Evolutionary conservation across 1,140 invertebrate species (phyloP).

Genomic region (Ridgeia piscesae): DNA sequence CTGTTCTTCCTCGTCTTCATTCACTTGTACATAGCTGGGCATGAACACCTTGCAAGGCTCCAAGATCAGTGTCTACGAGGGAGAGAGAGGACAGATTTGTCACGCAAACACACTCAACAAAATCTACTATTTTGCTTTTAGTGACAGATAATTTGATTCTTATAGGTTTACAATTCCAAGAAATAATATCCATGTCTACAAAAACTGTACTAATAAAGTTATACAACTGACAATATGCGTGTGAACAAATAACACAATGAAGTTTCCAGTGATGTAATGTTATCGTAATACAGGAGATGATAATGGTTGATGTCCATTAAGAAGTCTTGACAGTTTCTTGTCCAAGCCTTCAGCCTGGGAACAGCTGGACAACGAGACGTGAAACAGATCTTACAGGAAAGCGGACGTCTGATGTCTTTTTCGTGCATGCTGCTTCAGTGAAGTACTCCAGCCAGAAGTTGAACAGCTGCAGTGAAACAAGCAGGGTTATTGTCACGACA

Average conservation of each 20-base stretch:
- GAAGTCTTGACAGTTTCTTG: neutral
- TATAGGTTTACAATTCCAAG: no score
- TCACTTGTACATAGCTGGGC: conserved; percentile 93
- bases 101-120: neutral
- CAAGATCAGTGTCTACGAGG: conserved; percentile 71
- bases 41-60: conserved; percentile 91
- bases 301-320: neutral
- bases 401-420: conserved; percentile 71
- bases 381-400: conserved; percentile 75
- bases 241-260: neutral
- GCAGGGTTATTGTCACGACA: neutral
- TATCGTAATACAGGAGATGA: neutral
- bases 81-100: conserved; percentile 43
- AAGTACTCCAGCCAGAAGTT: conserved; percentile 99
- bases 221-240: neutral
- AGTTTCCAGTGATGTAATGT: neutral
- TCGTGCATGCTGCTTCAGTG: conserved; percentile 79
- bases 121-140: neutral
- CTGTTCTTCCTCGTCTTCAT: conserved; percentile 72
- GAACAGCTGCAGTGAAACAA: conserved; percentile 70
- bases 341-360: neutral
- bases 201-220: neutral
- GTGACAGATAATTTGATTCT: no score
- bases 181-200: neutral
- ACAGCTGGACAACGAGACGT: neutral